Base-by-base conservation (phyloP, 2,888 invertebrate species). In the Aspidiotus rigidus region DNA sequence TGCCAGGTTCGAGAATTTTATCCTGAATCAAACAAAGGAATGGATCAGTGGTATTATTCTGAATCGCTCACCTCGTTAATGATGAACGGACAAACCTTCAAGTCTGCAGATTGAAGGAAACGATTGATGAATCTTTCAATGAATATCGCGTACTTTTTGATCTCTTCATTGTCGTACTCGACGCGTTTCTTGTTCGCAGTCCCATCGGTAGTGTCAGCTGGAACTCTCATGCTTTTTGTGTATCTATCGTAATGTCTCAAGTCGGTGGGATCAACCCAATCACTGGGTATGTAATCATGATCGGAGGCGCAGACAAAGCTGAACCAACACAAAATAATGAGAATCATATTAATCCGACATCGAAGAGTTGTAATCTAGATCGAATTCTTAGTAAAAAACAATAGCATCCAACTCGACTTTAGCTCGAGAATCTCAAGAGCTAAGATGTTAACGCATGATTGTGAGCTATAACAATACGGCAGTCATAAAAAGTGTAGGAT, bases 201-300 rank as follows among this genome's bases (percentile, higher is more conserved):
- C 8, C 13, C 15, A 60, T 7, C 49, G 9, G 42, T 28, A n/a
- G 55, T 8, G 9, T 28, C 16, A 7, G 39, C 44, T 10, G 69
- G 28, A 39, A 5, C 59, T 56, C 40, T 72, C 71, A 72, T 72
- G 1, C 67, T 70, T 42, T 62, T 64, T 0, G 70, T 70, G 1
- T 8, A 7, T 1, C 64, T 56, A 62, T 72, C 70, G 13, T 72
- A 72, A 28, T 72, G 69, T 28, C 70, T 40, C 71, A 72, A 69
- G 40, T 72, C 71, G n/a, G 61, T 59, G 1, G 64, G 70, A 42
- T 72, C 69, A 5, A 70, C 61, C 44, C 53, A 60, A 8, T 71
- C 62, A 9, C 66, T 41, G 1, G 63, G 63, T 6, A 40, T 7
- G 9, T 54, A 64, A 63, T 62, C 44, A 13, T 17, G 8, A 9